A percentile compares a stretch with the other conserved stretches of the same genome.
Conservation (phyloP, 2,113 vertebrate species). For the Hemicordylus capensis region DNA sequence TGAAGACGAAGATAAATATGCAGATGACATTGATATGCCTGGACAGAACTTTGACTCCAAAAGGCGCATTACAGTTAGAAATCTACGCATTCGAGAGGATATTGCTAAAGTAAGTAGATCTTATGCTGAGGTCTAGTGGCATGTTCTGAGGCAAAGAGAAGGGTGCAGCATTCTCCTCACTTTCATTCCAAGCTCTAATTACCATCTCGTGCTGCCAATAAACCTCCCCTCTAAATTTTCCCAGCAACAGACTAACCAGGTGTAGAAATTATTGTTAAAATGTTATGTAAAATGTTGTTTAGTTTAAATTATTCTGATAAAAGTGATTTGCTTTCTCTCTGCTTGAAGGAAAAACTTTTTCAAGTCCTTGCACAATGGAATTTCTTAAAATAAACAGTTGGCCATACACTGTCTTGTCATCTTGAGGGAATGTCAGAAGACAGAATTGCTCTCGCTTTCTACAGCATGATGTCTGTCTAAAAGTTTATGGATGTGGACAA, state of each 20-base stretch:
- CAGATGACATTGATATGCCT: slow-evolving; percentile 98
- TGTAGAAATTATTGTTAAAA: background rate
- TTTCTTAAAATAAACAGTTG: too few species aligned
- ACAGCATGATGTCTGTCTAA: background rate
- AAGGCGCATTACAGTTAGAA: slow-evolving; percentile 95
- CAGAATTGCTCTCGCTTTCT: background rate
- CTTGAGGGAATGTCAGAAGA: background rate
- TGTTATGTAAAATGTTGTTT: background rate
- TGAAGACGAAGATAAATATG: slow-evolving; percentile 98
- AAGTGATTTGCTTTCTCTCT: background rate
- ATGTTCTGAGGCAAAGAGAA: background rate
- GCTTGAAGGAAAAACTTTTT: background rate
- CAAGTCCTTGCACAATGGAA: too few species aligned
- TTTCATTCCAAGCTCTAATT: background rate
- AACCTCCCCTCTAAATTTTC: background rate
- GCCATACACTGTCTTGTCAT: too few species aligned
- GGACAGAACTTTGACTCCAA: slow-evolving; percentile 99
- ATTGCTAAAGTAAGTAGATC: slow-evolving; percentile 89
- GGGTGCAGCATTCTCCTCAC: background rate
- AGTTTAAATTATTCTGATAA: background rate
- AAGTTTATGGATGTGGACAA: background rate
- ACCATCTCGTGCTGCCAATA: background rate
- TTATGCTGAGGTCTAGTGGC: background rate
- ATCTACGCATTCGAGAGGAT: slow-evolving; percentile 95
- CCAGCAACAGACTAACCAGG: background rate